phyloP scores from a whole-genome alignment of 2,113 vertebrate species.

The Chionodraco myersi region DNA sequence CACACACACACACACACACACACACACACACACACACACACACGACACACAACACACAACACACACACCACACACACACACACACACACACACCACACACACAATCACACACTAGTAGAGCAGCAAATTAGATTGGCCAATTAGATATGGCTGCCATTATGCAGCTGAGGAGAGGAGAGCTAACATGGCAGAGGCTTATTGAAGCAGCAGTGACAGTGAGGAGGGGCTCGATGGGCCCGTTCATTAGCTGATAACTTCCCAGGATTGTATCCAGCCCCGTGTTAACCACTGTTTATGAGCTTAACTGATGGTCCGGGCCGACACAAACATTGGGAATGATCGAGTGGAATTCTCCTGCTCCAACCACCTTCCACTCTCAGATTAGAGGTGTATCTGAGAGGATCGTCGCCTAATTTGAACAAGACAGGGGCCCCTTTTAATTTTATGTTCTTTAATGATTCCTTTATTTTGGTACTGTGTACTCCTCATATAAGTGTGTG shows the following conservation, averaged over 20 bases:
- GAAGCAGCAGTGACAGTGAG: slow-evolving; percentile 36
- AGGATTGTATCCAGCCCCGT: slow-evolving; percentile 39
- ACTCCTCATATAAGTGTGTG: too few relatives aligned
- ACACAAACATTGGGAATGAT: slow-evolving; percentile 1
- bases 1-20: too few relatives aligned
- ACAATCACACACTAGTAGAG: slow-evolving; percentile 40
- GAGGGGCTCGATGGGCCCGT: slow-evolving; percentile 37
- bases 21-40: too few relatives aligned
- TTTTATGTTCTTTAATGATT: too few relatives aligned
- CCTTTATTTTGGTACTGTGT: too few relatives aligned
- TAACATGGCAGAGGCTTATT: slow-evolving; percentile 60
- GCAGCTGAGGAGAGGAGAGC: slow-evolving; percentile 55
- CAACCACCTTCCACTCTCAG: too few relatives aligned
- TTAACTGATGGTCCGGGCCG: slow-evolving; percentile 31
- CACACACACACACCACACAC: neutral
- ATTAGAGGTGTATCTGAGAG: too few relatives aligned
- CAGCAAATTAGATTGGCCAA: slow-evolving; percentile 69
- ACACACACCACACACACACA: too few relatives aligned
- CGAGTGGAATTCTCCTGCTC: too few relatives aligned
- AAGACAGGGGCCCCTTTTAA: too few relatives aligned
- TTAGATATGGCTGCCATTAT: slow-evolving; percentile 74
- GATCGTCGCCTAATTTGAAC: too few relatives aligned
- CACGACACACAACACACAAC: too few relatives aligned
- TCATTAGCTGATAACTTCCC: slow-evolving; percentile 52
- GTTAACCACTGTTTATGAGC: slow-evolving; percentile 49